phyloP scores from a whole-genome alignment of 1,140 invertebrate species.

The Zelostemma sp. region DNA sequence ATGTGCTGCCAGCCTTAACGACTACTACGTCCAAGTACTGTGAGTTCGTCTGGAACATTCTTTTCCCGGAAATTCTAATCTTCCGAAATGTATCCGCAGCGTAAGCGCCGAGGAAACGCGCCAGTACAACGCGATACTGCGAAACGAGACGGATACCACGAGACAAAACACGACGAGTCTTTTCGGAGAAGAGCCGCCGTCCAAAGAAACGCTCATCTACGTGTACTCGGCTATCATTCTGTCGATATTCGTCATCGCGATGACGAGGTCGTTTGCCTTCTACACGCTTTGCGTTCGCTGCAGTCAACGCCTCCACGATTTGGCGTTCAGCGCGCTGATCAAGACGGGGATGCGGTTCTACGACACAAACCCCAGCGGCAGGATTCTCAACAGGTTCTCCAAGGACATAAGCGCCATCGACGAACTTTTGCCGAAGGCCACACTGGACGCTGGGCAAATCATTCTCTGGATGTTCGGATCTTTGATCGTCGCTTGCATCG shows the following conservation, averaged over 20 bases:
- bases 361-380: slow-evolving; percentile 80
- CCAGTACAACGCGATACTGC: slow-evolving; percentile 13
- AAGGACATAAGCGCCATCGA: slow-evolving; percentile 88
- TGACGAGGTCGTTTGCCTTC: slow-evolving; percentile 72
- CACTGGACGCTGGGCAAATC: slow-evolving; percentile 83
- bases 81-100: slow-evolving; percentile 30
- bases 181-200: slow-evolving; percentile 16
- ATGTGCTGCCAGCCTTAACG: slow-evolving; percentile 74
- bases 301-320: slow-evolving; percentile 78
- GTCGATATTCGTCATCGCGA: slow-evolving; percentile 66
- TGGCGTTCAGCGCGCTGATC: slow-evolving; percentile 76
- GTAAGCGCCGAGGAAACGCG: slow-evolving; percentile 47
- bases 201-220: slow-evolving; percentile 64
- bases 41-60: slow-evolving; percentile 39
- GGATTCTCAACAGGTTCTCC: slow-evolving; percentile 82
- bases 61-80: background rate
- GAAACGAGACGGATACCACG: slow-evolving; percentile 16
- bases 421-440: slow-evolving; percentile 83
- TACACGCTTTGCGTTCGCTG: slow-evolving; percentile 77
- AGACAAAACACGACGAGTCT: slow-evolving; percentile 6
- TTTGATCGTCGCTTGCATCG: slow-evolving; percentile 77
- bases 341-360: slow-evolving; percentile 80
- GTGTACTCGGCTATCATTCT: slow-evolving; percentile 70
- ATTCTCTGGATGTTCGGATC: slow-evolving; percentile 75
- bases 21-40: slow-evolving; percentile 80